Percentiles rank a stretch among this genome's conserved stretches.
Evolutionary conservation across 2,113 vertebrate genomes (phyloP).

Genomic region (Hydropotes inermis): DNA sequence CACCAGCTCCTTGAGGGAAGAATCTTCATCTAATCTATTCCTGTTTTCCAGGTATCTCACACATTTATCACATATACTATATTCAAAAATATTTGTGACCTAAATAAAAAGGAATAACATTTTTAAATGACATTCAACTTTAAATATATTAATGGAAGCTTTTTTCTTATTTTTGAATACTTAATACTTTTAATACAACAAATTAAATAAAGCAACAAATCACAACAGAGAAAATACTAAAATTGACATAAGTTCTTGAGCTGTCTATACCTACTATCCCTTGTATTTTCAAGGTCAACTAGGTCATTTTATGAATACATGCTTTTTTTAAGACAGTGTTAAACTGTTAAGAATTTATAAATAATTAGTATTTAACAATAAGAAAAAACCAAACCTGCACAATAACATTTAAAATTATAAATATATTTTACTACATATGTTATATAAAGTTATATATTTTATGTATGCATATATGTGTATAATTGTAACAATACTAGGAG

Average conservation of each 20-base stretch:
- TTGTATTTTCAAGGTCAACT: neutral
- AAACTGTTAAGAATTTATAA: neutral
- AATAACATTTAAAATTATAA: neutral
- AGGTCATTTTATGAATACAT: neutral
- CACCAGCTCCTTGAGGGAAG: neutral
- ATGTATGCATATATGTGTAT: neutral
- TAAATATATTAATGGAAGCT: neutral
- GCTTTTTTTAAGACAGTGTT: neutral
- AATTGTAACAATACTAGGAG: neutral
- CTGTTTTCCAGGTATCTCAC: neutral
- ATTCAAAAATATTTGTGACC: neutral
- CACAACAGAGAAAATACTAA: neutral
- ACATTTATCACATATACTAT: neutral
- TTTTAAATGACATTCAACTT: neutral
- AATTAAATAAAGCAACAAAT: neutral
- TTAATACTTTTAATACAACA: neutral
- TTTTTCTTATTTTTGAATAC: neutral
- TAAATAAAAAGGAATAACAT: neutral
- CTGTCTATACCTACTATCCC: neutral
- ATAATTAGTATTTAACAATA: neutral
- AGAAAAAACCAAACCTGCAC: neutral
- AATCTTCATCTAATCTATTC: neutral
- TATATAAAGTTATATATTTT: neutral
- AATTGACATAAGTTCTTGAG: neutral
- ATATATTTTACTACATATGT: neutral